Evolutionary conservation across 2,797 vertebrate species (phyloP), one percentile per base, ranked within the genome.

Genomic region (Neosalanx taihuensis): DNA sequence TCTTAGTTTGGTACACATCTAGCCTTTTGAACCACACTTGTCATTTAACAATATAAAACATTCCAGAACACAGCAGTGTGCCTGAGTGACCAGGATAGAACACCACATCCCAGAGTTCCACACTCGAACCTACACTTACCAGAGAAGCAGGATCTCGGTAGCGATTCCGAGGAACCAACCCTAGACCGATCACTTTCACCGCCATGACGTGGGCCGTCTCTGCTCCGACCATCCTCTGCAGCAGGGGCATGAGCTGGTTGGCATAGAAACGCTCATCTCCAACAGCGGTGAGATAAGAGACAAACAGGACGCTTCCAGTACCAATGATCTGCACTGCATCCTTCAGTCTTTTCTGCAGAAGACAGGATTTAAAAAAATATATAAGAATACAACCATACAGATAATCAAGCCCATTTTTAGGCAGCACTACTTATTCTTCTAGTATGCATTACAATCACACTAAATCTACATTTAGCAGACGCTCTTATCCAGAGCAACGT

Each of bases 231-330:
- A 92, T 61, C 66, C 87, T 87, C 85, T 95, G 95, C 65, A 97
- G 83, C 15, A 87, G 63, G 0, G 97, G 97, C 93, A 99, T 96
- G 76, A 97, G 83, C 46, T 86, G 86, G 46, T 88, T 83, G 46
- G 92, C 72, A 7, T 95, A 98, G 82, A 99, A 95, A 71, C 67
- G 87, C 72, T 98, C 96, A 75, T 98, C 95, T 60, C 96, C 95
- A 0, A 81, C 71, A 0, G 77, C 89, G 0, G 91, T 94, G 80
- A 97, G 92, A 84, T 93, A 95, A 41, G 94, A 93, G 56, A 92
- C 82, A 46, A 96, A 95, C 66, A 99, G 79, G 46, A 95, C 75
- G 61, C 93, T 85, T 26, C 96, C 97, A 0, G 94, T 92, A 35
- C 95, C 87, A 3, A 97, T 88, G 63, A 97, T 86, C 81, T 92